phyloP scores from a whole-genome alignment of 2,113 vertebrate genomes.

The Oreochromis spilurus region DNA sequence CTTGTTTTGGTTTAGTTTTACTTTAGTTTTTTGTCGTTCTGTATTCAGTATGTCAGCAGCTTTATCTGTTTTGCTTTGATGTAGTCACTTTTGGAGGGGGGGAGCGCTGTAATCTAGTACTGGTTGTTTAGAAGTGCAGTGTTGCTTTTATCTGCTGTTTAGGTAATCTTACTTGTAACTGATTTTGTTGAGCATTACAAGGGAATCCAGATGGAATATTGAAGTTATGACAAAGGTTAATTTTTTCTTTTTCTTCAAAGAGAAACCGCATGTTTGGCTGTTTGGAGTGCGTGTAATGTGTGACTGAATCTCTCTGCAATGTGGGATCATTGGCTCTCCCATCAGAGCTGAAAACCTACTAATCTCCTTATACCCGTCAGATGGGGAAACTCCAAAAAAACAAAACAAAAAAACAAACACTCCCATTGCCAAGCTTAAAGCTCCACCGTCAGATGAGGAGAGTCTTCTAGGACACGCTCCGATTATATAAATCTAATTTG shows the following conservation, averaged over 20 bases:
- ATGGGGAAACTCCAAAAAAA: constrained; percentile 15
- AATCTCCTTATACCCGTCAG: constrained; percentile 41
- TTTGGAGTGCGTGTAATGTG: not conserved
- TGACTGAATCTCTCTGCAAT: not conserved
- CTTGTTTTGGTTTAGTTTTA: not conserved
- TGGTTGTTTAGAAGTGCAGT: not conserved
- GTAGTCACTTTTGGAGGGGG: not conserved
- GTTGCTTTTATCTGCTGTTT: not conserved
- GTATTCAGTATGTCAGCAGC: constrained; percentile 11
- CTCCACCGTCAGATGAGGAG: not conserved
- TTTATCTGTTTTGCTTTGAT: constrained; percentile 23
- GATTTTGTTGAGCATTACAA: not conserved
- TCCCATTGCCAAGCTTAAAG: constrained; percentile 14
- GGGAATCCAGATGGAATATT: not conserved
- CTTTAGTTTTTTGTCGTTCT: not conserved
- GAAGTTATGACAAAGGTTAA: not conserved
- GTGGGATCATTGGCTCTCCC: constrained; percentile 11
- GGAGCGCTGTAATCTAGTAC: not conserved
- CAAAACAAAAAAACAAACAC: not conserved
- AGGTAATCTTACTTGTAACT: not conserved
- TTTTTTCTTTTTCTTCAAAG: not conserved
- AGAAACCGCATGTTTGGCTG: not conserved
- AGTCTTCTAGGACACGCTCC: not conserved
- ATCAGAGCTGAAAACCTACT: constrained; percentile 21
- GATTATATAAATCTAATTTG: not conserved